Percentiles rank a stretch among this genome's conserved stretches.
Conservation (phyloP, 1,140 invertebrate species). For the Protaetia brevitarsis region DNA sequence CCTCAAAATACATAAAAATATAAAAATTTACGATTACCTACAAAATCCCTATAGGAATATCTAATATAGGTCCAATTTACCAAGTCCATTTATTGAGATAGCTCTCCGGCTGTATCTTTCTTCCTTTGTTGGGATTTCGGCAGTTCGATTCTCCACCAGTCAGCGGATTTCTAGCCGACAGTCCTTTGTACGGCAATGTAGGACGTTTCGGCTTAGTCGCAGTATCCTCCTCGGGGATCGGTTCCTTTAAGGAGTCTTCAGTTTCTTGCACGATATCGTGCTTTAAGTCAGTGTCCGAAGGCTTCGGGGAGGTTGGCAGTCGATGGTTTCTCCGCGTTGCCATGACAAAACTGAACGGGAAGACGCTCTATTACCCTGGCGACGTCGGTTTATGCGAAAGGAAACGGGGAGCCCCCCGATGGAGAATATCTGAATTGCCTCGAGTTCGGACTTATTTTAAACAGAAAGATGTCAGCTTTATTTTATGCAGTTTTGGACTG, state of each 20-base stretch:
- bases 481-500: conserved; percentile 20
- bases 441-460: background rate
- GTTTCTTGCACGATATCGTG: background rate
- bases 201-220: background rate
- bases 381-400: conserved; percentile 6
- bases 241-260: background rate
- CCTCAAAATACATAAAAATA: conserved; percentile 3
- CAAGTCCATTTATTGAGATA: background rate
- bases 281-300: background rate
- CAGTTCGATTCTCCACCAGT: conserved; percentile 24
- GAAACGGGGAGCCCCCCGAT: conserved; percentile 18
- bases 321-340: background rate
- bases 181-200: background rate
- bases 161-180: conserved; percentile 21
- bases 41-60: background rate
- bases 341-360: conserved; percentile 25
- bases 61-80: background rate
- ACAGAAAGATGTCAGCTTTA: conserved; percentile 19
- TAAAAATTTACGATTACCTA: background rate
- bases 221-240: background rate
- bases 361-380: conserved; percentile 19
- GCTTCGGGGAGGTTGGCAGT: background rate
- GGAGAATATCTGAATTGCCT: conserved; percentile 20
- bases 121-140: background rate
- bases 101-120: background rate